phyloP scores from a whole-genome alignment of 2,888 invertebrate genomes.

The Lasioglossum leucozonium region DNA sequence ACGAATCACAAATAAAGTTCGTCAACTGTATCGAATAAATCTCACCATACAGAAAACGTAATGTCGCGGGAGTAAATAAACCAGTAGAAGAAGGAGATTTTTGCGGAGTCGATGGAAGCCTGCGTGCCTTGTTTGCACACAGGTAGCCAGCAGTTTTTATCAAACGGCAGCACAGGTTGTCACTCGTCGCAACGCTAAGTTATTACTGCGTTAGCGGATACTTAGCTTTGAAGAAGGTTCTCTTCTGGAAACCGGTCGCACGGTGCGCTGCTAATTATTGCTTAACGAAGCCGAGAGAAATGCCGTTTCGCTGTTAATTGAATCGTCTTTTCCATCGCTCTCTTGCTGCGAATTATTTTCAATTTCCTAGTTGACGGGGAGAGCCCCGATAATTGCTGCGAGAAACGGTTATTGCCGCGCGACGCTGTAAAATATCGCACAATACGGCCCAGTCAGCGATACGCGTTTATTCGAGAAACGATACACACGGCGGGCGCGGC shows the following conservation, averaged over 20 bases:
- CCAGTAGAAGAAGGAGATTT: not conserved
- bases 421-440: slow-evolving; percentile 17
- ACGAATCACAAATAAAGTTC: not conserved
- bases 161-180: not conserved
- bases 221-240: not conserved
- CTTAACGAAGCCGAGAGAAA: slow-evolving; percentile 42
- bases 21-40: not conserved
- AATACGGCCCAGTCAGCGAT: slow-evolving; percentile 5
- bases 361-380: slow-evolving; percentile 30
- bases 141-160: not conserved
- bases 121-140: not conserved
- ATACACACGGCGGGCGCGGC: slow-evolving; percentile 11
- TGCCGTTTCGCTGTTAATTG: slow-evolving; percentile 48
- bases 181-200: not conserved
- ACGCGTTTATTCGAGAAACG: slow-evolving; percentile 20
- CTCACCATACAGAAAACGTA: not conserved
- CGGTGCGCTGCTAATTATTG: slow-evolving; percentile 27
- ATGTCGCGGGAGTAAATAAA: not conserved
- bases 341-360: slow-evolving; percentile 44
- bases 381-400: not conserved
- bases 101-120: not conserved
- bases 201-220: slow-evolving; percentile 20
- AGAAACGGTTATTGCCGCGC: slow-evolving; percentile 42
- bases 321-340: slow-evolving; percentile 26
- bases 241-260: not conserved